Conservation (phyloP, 2,888 invertebrate species). For the Molorchus minor region DNA sequence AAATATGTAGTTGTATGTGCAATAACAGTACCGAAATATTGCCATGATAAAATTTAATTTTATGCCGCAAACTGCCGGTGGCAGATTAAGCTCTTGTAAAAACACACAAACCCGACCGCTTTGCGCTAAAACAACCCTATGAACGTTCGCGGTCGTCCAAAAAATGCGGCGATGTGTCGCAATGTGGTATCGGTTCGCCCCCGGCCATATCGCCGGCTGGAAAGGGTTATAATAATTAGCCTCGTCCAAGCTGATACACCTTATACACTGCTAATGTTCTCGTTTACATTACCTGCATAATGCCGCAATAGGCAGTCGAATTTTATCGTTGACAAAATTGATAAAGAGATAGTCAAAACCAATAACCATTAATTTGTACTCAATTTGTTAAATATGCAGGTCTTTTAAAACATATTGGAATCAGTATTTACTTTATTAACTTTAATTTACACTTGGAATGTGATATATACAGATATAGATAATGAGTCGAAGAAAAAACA, state of each 20-base stretch:
- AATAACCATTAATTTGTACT: no score
- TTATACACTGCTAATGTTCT: constrained; percentile 26
- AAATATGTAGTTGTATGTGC: constrained; percentile 49
- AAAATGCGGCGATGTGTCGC: constrained; percentile 46
- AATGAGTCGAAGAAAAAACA: no score
- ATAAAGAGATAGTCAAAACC: no score
- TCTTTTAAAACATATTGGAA: no score
- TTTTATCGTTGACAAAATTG: no score
- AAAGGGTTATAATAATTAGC: constrained; percentile 17
- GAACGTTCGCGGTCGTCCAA: constrained; percentile 53
- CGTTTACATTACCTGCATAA: constrained; percentile 28
- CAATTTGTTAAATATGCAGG: no score
- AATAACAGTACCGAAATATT: constrained; percentile 48
- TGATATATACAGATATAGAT: no score
- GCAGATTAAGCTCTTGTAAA: constrained; percentile 57
- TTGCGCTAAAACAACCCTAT: constrained; percentile 50
- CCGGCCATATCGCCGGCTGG: constrained; percentile 10
- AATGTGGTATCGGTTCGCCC: constrained; percentile 24
- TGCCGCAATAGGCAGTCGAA: constrained; percentile 13
- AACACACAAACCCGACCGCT: constrained; percentile 55
- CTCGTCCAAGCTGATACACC: constrained; percentile 27
- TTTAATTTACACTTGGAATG: no score
- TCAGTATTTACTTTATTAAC: no score
- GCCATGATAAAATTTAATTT: constrained; percentile 52
- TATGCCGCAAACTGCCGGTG: constrained; percentile 54